Evolutionary conservation across 2,113 vertebrate genomes (phyloP).

Genomic region (Orientallactaga bullata): DNA sequence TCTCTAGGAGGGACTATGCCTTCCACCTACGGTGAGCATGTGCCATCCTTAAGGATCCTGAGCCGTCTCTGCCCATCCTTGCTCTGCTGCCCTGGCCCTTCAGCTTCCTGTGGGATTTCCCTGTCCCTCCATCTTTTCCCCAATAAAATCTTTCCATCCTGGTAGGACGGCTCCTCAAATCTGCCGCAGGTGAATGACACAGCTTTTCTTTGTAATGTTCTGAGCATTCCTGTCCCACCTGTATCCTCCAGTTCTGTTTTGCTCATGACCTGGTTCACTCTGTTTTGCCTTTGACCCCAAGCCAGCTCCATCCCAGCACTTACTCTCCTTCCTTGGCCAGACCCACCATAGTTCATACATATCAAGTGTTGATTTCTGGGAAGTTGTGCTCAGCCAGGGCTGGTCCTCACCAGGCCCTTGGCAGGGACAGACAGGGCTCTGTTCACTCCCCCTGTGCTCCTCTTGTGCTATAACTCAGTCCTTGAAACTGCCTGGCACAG

Average conservation of each 20-base stretch:
- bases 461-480: neutral
- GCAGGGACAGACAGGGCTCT: neutral
- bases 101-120: neutral
- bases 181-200: neutral
- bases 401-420: accelerated
- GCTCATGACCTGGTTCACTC: neutral
- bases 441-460: too few species aligned
- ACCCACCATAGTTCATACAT: accelerated
- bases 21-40: accelerated
- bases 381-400: neutral
- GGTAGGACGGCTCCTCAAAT: neutral
- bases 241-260: neutral
- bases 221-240: neutral
- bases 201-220: too few species aligned
- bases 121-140: neutral
- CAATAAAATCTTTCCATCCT: neutral
- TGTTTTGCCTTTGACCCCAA: neutral
- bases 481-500: neutral
- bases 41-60: neutral
- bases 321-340: neutral
- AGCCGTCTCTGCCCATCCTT: too few species aligned
- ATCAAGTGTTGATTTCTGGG: neutral
- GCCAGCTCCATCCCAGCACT: too few species aligned
- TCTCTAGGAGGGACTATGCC: accelerated
- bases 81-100: too few species aligned